A percentile compares a stretch with the other conserved stretches of the same genome.
These are phyloP conservation scores for Heliconius sara DNA, from an alignment of 2,888 invertebrate genomes.

Conservation along the genomic window DNA sequence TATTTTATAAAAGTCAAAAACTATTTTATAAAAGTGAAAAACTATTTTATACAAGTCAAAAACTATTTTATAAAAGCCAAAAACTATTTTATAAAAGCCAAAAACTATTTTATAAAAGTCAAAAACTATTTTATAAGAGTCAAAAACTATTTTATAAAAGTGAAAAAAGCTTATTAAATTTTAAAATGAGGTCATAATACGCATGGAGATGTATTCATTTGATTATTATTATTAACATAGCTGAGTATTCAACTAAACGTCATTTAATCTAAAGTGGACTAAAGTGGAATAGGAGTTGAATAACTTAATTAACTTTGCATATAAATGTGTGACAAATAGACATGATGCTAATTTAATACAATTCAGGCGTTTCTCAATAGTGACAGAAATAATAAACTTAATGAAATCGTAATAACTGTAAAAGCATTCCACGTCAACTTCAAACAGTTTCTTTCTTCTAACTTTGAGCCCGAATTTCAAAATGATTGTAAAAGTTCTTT, in stretches of 20 bases:
- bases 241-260: not conserved
- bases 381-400: slow-evolving; percentile 45
- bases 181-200: not conserved
- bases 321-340: slow-evolving; percentile 24
- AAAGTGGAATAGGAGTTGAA: not conserved
- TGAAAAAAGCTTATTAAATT: not conserved
- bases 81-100: not conserved
- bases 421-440: slow-evolving; percentile 48
- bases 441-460: slow-evolving; percentile 44
- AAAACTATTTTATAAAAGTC: not conserved
- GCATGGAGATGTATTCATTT: not conserved
- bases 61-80: not conserved
- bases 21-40: not conserved
- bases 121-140: not conserved
- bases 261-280: slow-evolving; percentile 10
- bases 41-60: too few relatives aligned
- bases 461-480: slow-evolving; percentile 49
- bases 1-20: not conserved
- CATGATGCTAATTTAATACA: slow-evolving; percentile 27
- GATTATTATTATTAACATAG: slow-evolving; percentile 1
- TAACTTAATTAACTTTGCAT: slow-evolving; percentile 17
- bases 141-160: not conserved
- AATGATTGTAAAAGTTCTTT: slow-evolving; percentile 48
- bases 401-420: slow-evolving; percentile 47
- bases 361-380: slow-evolving; percentile 38